These are phyloP conservation scores for Mimas tiliae DNA, from an alignment of 2,888 invertebrate genomes.

Conservation along the genomic window DNA sequence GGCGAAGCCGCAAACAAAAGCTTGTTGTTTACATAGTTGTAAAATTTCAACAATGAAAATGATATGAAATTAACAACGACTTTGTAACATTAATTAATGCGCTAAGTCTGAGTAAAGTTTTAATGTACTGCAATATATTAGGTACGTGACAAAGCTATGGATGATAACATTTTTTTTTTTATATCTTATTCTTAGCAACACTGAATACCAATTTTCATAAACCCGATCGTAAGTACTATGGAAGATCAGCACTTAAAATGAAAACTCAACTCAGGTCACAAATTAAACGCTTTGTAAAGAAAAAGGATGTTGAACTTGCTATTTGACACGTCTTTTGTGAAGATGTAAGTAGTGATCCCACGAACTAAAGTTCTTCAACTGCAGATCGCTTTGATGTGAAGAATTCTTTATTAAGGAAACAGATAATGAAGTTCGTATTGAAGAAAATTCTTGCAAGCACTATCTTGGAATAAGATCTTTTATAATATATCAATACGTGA, in stretches of 20 bases:
- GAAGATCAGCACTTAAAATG: not conserved
- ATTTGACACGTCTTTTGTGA: constrained; percentile 9
- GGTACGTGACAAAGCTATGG: too few species aligned
- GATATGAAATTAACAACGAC: too few species aligned
- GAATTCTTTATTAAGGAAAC: constrained; percentile 22
- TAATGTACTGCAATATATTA: too few species aligned
- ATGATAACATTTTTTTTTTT: too few species aligned
- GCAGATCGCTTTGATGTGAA: constrained; percentile 11
- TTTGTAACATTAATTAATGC: too few species aligned
- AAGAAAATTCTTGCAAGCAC: constrained; percentile 1
- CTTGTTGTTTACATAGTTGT: too few species aligned
- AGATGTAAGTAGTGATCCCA: not conserved
- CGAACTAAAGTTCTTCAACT: constrained; percentile 12
- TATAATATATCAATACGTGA: not conserved
- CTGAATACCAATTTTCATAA: too few species aligned
- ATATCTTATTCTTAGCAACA: too few species aligned
- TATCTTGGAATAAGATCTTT: constrained; percentile 19
- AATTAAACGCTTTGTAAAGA: constrained; percentile 1
- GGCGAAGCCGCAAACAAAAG: too few species aligned
- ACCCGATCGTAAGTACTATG: too few species aligned
- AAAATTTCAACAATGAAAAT: too few species aligned
- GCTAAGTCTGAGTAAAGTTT: too few species aligned
- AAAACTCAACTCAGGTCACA: not conserved
- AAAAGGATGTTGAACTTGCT: not conserved
- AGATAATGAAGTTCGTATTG: constrained; percentile 16